Evolutionary conservation across 2,797 vertebrate species (phyloP), one percentile per base, ranked within the genome.

Genomic region (Geotrypetes seraphini): DNA sequence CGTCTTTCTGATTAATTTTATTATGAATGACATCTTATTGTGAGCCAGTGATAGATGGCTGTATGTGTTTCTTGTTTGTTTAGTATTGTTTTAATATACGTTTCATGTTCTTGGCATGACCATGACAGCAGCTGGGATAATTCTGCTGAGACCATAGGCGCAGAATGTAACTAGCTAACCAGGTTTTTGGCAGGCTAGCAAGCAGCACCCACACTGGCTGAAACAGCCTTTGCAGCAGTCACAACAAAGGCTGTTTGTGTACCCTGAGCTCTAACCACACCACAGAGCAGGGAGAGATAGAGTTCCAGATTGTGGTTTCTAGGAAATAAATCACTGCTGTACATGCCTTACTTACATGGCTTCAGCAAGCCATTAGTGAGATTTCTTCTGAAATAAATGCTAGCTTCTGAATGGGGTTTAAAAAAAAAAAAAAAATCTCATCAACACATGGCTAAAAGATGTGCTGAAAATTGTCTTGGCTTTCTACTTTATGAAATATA

Each of bases 1-100:
- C n/a, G n/a, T n/a, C n/a, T n/a, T n/a, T n/a, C n/a, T n/a, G n/a
- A n/a, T n/a, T n/a, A n/a, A n/a, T n/a, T n/a, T n/a, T n/a, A n/a
- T n/a, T n/a, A n/a, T n/a, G n/a, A n/a, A n/a, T n/a, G n/a, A n/a
- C n/a, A n/a, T n/a, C n/a, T n/a, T n/a, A n/a, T n/a, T n/a, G n/a
- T n/a, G n/a, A n/a, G n/a, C n/a, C n/a, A n/a, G n/a, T n/a, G n/a
- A n/a, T n/a, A n/a, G n/a, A n/a, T n/a, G 46, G 19, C 20, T 1
- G 2, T 16, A 17, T 28, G 12, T 38, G 15, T 40, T 55, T 32
- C 28, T 43, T 28, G 40, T 57, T 50, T 41, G 12, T 33, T 50
- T n/a, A n/a, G n/a, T n/a, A n/a, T n/a, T n/a, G 37, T 43, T 43
- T 19, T 20, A 37, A n/a, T n/a, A n/a, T n/a, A n/a, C n/a, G 12